Base-by-base conservation (phyloP, 2,888 invertebrate species). In the Limnephilus lunatus region DNA sequence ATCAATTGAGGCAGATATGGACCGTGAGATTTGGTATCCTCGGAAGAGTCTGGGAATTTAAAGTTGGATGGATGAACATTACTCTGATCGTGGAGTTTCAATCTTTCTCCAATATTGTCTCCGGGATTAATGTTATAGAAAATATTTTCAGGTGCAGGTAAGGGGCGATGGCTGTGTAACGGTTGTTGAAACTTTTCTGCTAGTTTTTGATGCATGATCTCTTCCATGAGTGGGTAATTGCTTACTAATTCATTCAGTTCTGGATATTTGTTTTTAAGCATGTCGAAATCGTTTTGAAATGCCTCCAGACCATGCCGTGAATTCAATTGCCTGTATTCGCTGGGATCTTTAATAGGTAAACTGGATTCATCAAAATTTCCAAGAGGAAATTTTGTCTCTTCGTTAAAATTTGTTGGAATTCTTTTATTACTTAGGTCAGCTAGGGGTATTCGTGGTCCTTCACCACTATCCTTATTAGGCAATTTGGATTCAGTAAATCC, bases 261-360 rank as follows among this genome's bases (percentile, higher is more conserved):
- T 12, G 94, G 94, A 91, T 94, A 94, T 92, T 94, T 94, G n/a
- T 81, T 90, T 90, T 92, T 93, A 19, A 94, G 89, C 15, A 91
- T 87, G n/a, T 93, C 93, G 31, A 94, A 93, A 89, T 94, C 94
- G n/a, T 92, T 91, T 90, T 93, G 91, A 85, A 94, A 94, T n/a
- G 91, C 89, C 80, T 93, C 44, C 91, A 93, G 48, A 35, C 92
- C 93, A 48, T 85, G 90, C 30, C 44, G 68, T 86, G 5, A 25
- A 14, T 82, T 85, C 4, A 68, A 15, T 35, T 30, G 53, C 53
- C 32, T 90, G 85, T 30, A 35, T 81, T 32, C 80, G 1, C 89
- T 82, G 15, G 39, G 12, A 48, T 32, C 31, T 3, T 25, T 35
- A 9, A 35, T 39, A 35, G 87, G 32, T n/a, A 87, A 30, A 31